Conservation (phyloP, 1,140 invertebrate genomes). For the Trinorchestia longiramus region DNA sequence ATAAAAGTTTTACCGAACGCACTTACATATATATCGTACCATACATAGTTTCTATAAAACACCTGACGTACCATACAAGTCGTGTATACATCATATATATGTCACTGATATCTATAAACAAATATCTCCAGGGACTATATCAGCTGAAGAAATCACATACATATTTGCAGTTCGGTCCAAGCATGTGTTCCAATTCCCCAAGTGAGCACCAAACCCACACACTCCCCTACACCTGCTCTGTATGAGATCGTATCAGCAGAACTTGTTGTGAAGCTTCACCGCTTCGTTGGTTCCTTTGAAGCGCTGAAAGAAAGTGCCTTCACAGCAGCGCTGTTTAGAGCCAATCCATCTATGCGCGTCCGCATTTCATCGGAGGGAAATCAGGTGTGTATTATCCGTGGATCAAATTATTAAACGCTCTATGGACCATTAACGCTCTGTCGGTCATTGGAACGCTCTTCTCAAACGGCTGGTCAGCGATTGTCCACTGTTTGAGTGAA, state of each 20-base stretch:
- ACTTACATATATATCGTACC: background rate
- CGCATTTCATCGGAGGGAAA: conserved; percentile 13
- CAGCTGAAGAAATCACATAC: background rate
- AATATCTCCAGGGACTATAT: background rate
- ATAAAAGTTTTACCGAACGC: no score
- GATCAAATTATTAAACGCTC: conserved; percentile 12
- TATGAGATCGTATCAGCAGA: background rate
- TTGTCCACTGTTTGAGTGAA: background rate
- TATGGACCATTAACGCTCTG: background rate
- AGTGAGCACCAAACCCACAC: background rate
- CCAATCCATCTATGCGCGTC: background rate
- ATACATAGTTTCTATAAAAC: background rate
- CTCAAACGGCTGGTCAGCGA: background rate
- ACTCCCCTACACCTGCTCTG: no score
- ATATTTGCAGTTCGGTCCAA: background rate
- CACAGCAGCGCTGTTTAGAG: background rate
- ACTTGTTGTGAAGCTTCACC: background rate
- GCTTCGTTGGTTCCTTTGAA: background rate
- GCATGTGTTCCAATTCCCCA: background rate
- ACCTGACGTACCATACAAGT: background rate
- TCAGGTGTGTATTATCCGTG: background rate
- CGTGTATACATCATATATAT: background rate
- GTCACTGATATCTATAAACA: background rate
- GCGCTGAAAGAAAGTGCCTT: background rate
- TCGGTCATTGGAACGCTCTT: background rate